phyloP scores from a whole-genome alignment of 2,888 invertebrate species.

The Yponomeuta cagnagella region DNA sequence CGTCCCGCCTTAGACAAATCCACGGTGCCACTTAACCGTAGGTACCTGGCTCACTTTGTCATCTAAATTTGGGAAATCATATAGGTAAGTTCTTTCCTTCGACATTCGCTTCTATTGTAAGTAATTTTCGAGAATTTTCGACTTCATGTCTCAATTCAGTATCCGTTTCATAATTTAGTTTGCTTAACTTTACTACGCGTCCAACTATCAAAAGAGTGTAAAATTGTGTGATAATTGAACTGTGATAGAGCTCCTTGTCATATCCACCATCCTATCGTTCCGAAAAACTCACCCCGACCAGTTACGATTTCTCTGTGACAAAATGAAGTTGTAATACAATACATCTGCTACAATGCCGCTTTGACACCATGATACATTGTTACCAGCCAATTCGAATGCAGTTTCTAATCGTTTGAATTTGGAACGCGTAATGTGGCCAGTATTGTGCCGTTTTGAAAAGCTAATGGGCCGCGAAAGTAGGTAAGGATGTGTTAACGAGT shows the following conservation, averaged over 20 bases:
- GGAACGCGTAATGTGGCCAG: constrained; percentile 28
- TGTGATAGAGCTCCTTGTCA: not conserved
- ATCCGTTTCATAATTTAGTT: no score
- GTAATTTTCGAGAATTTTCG: no score
- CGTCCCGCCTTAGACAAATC: no score
- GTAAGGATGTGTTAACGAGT: not conserved
- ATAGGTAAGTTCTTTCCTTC: no score
- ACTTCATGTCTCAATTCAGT: no score
- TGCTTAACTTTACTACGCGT: no score
- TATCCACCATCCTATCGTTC: constrained; percentile 26
- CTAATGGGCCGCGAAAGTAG: constrained; percentile 37
- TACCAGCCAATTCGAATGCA: constrained; percentile 15
- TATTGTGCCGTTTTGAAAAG: constrained; percentile 38
- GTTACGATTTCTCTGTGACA: constrained; percentile 48
- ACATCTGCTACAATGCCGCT: constrained; percentile 65
- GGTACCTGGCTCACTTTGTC: no score
- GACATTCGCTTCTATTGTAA: no score
- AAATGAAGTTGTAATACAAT: constrained; percentile 69
- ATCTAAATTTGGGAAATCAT: no score
- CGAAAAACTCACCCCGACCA: constrained; percentile 43
- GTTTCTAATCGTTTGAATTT: constrained; percentile 30
- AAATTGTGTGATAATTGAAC: not conserved
- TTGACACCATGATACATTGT: constrained; percentile 65
- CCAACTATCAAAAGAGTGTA: no score
- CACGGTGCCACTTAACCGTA: no score